Base-by-base conservation (phyloP, 2,797 vertebrate species). In the Parauchenoglanis punctatus region DNA sequence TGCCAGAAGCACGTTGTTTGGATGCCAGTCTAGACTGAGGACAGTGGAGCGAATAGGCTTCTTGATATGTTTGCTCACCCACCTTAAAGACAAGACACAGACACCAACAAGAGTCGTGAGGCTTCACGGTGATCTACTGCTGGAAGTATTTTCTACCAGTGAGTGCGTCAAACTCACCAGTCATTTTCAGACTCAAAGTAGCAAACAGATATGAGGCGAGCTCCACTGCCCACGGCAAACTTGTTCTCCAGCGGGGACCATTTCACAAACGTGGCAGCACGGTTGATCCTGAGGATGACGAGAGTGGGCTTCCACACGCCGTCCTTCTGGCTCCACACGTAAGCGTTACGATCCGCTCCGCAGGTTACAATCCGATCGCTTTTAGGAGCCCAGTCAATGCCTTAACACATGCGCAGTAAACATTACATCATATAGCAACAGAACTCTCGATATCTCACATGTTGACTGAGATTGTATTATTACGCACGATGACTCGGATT, bases 61-160 rank as follows among this genome's bases (percentile, higher is more conserved):
- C 91, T 99, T 99, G 93, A 99, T 99, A 95, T 99, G 99, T 94
- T 99, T 99, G 94, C 99, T 99, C 88, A 99, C 98, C 99, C 99
- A 99, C 98, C 99, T 99, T 78, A 88, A 81, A 87, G 49, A 56
- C 87, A 63, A 70, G 1, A n/a, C 7, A 73, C 83, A 77, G 17
- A 81, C 35, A 87, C 20, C 63, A n/a, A 85, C 4, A 72, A 15
- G 23, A 40, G 28, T 31, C 56, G 8, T 20, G 25, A 70, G 4
- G 0, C 4, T 31, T 54, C n/a, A 82, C 18, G 23, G 15, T 58
- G 8, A 83, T 23, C 18, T 20, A 54, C 18, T 2, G 1, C 52
- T 1, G 56, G 52, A 17, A 28, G 46, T 58, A 25, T 25, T 59
- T 18, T 18, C 31, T 3, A 13, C 8, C 0, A n/a, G 40, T 18